Base-by-base conservation (phyloP, 2,113 vertebrate genomes). In the Dicrurus megarhynchus region DNA sequence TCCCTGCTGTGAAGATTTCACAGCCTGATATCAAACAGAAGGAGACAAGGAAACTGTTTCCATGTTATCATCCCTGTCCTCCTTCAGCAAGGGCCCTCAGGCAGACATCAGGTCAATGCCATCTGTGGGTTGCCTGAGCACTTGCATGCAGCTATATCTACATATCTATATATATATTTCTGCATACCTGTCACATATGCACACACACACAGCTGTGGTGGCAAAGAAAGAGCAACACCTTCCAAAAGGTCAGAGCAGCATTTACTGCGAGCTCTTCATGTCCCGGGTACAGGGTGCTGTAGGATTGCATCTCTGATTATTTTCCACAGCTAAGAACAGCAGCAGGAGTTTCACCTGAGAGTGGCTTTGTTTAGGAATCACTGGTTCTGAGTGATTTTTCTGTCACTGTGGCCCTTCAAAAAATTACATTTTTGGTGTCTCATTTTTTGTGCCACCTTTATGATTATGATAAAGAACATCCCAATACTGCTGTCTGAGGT, bases 141-240 rank as follows among this genome's bases (percentile, higher is more conserved):
- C 33, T 77, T 39, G 27, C 10, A 10, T 10, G 2, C 9, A 22
- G 23, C 1, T n/a, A 3, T 46, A 5, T 22, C 5, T 50, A 1
- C n/a, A 8, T n/a, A 11, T 53, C 12, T 11, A 4, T 60, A 5
- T 21, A 41, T 64, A 7, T 32, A 22, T 39, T n/a, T n/a, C 21
- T 59, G 13, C 28, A 32, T 23, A 18, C 12, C 7, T 19, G 5
- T 33, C 41, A 24, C 26, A 14, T 13, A 13, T 33, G 19, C 28
- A 33, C 42, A 60, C 22, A n/a, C 13, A n/a, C 18, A 37, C 3
- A 69, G 0, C 44, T 42, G 32, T 26, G 16, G 17, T 35, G 37
- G 16, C 42, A 76, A 59, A 87, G 21, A 56, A 39, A 49, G 28
- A 83, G 41, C 10, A 61, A 27, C n/a, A 53, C 20, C 44, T 87